Conservation (phyloP, 1,140 invertebrate genomes). For the Ceratina japonica region DNA sequence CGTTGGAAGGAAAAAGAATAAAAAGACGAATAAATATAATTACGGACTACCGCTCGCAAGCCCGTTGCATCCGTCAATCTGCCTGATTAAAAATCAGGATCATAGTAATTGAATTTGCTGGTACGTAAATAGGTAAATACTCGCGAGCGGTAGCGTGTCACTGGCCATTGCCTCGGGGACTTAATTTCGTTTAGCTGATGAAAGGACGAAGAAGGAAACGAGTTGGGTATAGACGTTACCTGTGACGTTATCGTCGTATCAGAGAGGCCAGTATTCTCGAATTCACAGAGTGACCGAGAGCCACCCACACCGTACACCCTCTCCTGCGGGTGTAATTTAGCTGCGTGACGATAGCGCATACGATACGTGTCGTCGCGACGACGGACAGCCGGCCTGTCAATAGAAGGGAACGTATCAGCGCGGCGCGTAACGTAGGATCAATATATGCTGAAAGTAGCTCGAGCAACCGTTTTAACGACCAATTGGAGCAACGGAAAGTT, state of each 20-base stretch:
- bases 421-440: conserved; percentile 35
- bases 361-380: background rate
- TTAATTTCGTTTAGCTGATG: background rate
- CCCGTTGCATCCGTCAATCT: too few species aligned
- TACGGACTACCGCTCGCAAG: too few species aligned
- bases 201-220: background rate
- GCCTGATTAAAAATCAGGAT: too few species aligned
- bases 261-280: background rate
- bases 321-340: background rate
- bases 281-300: background rate
- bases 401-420: conserved; percentile 38
- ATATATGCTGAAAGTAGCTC: conserved; percentile 54
- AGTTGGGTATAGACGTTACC: background rate
- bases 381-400: conserved; percentile 32
- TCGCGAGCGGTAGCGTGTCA: too few species aligned
- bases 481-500: conserved; percentile 62
- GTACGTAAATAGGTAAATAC: too few species aligned
- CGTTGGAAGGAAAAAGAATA: too few species aligned
- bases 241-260: too few species aligned
- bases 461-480: conserved; percentile 57
- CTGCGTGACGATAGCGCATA: background rate
- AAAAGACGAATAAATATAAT: too few species aligned
- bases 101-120: too few species aligned
- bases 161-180: too few species aligned
- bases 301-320: too few species aligned